Base-by-base conservation (phyloP, 2,797 vertebrate genomes). In the Sebastes trivittatus region DNA sequence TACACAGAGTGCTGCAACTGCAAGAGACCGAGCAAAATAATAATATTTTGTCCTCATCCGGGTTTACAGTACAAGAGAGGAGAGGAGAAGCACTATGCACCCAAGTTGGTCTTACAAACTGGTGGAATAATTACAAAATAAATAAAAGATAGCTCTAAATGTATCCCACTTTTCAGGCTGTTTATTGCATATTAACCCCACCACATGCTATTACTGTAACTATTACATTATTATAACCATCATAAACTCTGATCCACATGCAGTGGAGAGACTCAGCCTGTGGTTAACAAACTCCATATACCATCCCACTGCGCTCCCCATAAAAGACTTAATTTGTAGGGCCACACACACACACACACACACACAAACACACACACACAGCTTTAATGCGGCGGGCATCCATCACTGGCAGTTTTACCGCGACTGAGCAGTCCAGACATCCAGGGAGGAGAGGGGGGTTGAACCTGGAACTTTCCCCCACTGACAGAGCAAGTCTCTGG, bases 351-450 rank as follows among this genome's bases (percentile, higher is more conserved):
- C 20, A 73, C 16, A 70, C 16, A 72, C 5, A 66, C 52, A 54
- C 58, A 54, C 58, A 54, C 23, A 23, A n/a, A n/a, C 23, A 23
- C 23, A 23, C 23, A 23, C 29, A 52, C 27, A 72, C 14, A 63
- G 36, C 61, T 81, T 75, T 73, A 20, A 82, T 60, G 63, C 8
- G 7, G 60, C 22, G 38, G 75, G 27, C 78, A 81, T 91, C 66
- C 75, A 89, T 89, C 84, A 87, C n/a, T 23, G 60, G 66, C 54
- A 74, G 29, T 82, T 87, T 87, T 71, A 84, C 69, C 7, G n/a
- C 65, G 34, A 52, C 56, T 73, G 77, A 80, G 60, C 13, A 6
- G 25, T 75, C 42, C 56, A 85, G 52, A 74, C 55, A 66, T 64
- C 42, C 42, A 56, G 16, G 11, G n/a, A 77, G 27, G 62, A 75